Evolutionary conservation across 2,113 vertebrate species (phyloP).

Genomic region (Anolis carolinensis): DNA sequence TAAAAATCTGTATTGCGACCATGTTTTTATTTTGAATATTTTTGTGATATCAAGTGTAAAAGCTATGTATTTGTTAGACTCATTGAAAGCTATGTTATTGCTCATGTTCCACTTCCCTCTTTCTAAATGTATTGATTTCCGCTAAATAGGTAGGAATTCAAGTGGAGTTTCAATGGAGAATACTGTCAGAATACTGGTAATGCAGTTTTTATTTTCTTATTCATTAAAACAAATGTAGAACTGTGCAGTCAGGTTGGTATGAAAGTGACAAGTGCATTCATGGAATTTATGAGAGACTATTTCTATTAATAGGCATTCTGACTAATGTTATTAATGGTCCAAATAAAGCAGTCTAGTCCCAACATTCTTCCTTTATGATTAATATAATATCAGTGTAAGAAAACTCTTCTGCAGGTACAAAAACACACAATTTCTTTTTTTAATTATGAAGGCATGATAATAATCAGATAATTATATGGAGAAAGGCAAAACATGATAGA

Average conservation of each 20-base stretch:
- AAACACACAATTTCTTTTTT: neutral
- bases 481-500: no score
- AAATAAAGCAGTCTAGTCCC: neutral
- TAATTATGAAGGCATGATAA: neutral
- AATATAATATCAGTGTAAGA: neutral
- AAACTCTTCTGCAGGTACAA: neutral
- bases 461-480: neutral
- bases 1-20: neutral
- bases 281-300: neutral
- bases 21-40: neutral
- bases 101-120: neutral
- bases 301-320: neutral
- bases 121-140: neutral
- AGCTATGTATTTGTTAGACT: neutral
- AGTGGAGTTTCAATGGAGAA: conserved; percentile 47
- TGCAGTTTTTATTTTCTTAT: conserved; percentile 1
- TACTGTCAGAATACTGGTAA: conserved; percentile 17
- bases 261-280: neutral
- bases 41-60: neutral
- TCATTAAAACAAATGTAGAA: conserved; percentile 42
- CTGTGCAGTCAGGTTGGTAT: neutral
- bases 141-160: conserved; percentile 25
- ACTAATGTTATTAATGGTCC: neutral
- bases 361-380: neutral
- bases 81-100: neutral